These are phyloP conservation scores for Aselliscus stoliczkanus DNA, from an alignment of 2,797 vertebrate genomes.

Conservation along the genomic window DNA sequence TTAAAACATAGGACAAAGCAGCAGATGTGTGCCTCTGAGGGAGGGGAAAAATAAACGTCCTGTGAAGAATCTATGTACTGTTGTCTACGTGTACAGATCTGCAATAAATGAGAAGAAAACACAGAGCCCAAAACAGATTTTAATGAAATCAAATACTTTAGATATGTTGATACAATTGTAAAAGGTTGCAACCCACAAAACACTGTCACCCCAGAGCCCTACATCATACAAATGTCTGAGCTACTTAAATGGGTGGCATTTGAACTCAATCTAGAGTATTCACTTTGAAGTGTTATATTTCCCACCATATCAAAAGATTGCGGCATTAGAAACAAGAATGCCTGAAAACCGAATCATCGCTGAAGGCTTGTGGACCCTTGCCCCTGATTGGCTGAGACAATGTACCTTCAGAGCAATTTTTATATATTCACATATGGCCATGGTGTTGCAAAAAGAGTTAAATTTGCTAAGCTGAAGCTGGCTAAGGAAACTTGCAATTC, in stretches of 20 bases:
- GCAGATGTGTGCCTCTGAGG: not conserved
- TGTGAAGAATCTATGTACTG: not conserved
- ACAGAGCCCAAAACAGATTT: not conserved
- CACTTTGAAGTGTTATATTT: not conserved
- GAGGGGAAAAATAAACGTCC: not conserved
- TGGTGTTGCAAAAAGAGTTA: not conserved
- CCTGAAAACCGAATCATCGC: not conserved
- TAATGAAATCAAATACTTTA: constrained; percentile 45
- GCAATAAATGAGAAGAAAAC: not conserved
- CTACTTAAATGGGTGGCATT: not conserved
- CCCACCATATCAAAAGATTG: constrained; percentile 15
- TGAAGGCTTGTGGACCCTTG: not conserved
- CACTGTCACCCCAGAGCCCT: not conserved
- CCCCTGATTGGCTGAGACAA: not conserved
- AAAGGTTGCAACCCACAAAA: constrained; percentile 2
- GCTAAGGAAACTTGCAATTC: not conserved
- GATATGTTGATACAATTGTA: not conserved
- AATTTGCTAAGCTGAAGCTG: not conserved
- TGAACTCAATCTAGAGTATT: not conserved
- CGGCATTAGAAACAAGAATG: not conserved
- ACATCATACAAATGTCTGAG: constrained; percentile 8
- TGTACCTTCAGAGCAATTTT: not conserved
- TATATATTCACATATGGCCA: not conserved
- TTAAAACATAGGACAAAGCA: constrained; percentile 46
- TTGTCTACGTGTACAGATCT: not conserved